Percentiles rank a stretch among this genome's conserved stretches.
Evolutionary conservation across 2,888 invertebrate genomes (phyloP).

Genomic region (Aethes cnicana): DNA sequence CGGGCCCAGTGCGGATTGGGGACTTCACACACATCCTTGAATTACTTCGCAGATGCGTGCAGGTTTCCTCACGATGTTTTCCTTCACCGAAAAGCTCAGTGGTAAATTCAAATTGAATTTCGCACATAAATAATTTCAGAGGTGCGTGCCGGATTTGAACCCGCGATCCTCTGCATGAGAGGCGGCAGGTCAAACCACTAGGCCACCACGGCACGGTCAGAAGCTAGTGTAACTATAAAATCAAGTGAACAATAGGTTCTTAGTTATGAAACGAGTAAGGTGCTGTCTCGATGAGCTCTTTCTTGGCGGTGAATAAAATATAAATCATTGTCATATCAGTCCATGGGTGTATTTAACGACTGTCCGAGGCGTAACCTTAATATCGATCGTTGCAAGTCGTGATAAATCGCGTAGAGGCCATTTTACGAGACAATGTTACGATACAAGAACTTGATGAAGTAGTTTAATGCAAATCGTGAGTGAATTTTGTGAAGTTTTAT

Average conservation of each 20-base stretch:
- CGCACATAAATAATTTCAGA: too few relatives aligned
- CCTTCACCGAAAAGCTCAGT: too few relatives aligned
- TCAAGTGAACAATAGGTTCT: constrained; percentile 9
- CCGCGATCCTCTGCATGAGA: too few relatives aligned
- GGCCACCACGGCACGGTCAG: too few relatives aligned
- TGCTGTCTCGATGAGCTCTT: constrained; percentile 5
- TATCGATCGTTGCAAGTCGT: constrained; percentile 33
- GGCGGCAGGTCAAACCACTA: too few relatives aligned
- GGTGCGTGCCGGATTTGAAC: too few relatives aligned
- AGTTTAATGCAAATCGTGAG: neutral
- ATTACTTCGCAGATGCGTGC: too few relatives aligned
- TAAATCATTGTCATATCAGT: constrained; percentile 61
- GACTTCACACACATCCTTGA: too few relatives aligned
- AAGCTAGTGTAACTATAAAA: too few relatives aligned
- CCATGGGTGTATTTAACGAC: constrained; percentile 29
- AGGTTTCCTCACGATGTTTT: too few relatives aligned
- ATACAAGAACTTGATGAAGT: constrained; percentile 11
- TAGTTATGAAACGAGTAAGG: neutral
- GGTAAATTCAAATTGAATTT: too few relatives aligned
- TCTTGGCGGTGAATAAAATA: constrained; percentile 34
- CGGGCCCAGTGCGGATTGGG: too few relatives aligned
- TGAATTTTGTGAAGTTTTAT: neutral
- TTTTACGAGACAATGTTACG: constrained; percentile 17
- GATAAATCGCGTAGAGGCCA: constrained; percentile 33
- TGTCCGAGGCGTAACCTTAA: constrained; percentile 35